Base-by-base conservation (phyloP, 64 coral and sea anemone genomes). In the Stylophora pistillata region DNA sequence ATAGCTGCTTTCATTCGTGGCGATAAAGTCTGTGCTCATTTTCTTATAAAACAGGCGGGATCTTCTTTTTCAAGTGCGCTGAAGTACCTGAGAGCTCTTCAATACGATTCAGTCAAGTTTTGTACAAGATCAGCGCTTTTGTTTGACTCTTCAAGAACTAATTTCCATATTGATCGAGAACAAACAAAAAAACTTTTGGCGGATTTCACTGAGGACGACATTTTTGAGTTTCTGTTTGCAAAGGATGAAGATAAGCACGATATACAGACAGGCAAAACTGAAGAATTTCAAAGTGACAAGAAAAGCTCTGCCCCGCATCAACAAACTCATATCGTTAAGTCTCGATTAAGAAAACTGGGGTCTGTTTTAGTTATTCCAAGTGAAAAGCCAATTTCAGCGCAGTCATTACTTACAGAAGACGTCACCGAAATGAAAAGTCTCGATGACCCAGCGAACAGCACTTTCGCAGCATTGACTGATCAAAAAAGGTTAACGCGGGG, bases 191-290 rank as follows among this genome's bases (percentile, higher is more conserved):
- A 61, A 84, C 23, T 7, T 85, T 89, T 30, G 33, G 74, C 61
- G 34, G 74, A 65, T 53, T 93, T 66, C 29, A 93, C 88, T 55
- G 88, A 97, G 20, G 52, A 14, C 11, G 61, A 66, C 21, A 6
- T 97, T 58, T 72, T 97, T 17, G 70, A 80, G 25, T 87, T 97
- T 87, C 76, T 97, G 61, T 97, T 97, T 97, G 79, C 91, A 56
- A 76, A 97, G 18, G 85, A 89, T 78, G 82, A 93, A 75, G 74
- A 26, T 29, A 29, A 34, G 10, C 55, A 32, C 21, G 72, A 72
- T 37, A n/a, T 55, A 18, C 56, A 79, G 33, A 89, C 34, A 55
- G 55, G 70, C 13, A 15, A 30, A 55, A 25, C 52, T 17, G 26
- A 71, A 30, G 34, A 82, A 71, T 25, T 56, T 28, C 30, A n/a